Base-by-base conservation (phyloP, 1,140 invertebrate species). In the Aphelinus certus region DNA sequence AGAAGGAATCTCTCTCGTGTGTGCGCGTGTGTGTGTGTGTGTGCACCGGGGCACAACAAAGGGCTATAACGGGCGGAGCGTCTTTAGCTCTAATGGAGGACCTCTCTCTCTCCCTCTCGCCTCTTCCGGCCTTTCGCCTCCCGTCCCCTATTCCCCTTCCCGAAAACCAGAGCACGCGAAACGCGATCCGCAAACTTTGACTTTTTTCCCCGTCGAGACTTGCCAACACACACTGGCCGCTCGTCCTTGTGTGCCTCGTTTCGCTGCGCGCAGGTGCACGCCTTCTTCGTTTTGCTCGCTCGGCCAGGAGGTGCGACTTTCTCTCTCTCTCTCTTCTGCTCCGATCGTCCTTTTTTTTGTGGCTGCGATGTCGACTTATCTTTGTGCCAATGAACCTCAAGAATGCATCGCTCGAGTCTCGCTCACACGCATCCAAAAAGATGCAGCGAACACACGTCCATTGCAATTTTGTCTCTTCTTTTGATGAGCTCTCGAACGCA, bases 351-450 rank as follows among this genome's bases (percentile, higher is more conserved):
- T 26, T 26, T 53, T 53, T 53, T 53, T 4, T 53, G 4, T 0
- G 9, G 4, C 51, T 9, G 51, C 4, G 51, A 53, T 53, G 63
- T 53, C 58, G 57, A 43, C 7, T 70, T 70, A 61, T 43, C 58
- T 61, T 53, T 51, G 68, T 70, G 68, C 26, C 67, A 51, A 70
- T 70, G 68, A 53, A 70, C 57, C 68, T 42, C 47, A 45, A 48
- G 68, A 70, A 61, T 61, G 58, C 26, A 26, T 26, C 26, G 46
- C 47, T 47, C 58, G 55, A 43, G 65, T 56, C 51, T 55, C 9
- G 53, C 26, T 26, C 53, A 66, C 51, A 51, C 64, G 42, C 47
- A 7, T n/a, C 47, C n/a, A 53, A 65, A 65, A 53, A 65, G n/a
- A 26, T 63, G 42, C 1, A 62, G 42, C 4, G 7, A 45, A 60